Base-by-base conservation (phyloP, 2,797 vertebrate species). In the Coluber constrictor region DNA sequence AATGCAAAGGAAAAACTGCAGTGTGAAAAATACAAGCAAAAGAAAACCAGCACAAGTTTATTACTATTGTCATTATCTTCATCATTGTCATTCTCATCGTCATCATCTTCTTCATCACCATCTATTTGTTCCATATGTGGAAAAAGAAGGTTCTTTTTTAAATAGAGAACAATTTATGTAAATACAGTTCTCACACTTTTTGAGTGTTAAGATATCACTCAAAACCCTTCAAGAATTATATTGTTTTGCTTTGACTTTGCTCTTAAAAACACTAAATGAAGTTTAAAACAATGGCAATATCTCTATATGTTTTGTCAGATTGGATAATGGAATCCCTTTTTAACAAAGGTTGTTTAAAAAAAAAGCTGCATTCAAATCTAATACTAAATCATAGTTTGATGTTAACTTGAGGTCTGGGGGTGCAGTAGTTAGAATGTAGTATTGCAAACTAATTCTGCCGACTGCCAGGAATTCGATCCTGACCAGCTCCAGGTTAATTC, bases 101-200 rank as follows among this genome's bases (percentile, higher is more conserved):
- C 16, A 32, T 70, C 29, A 27, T 63, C 74, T 66, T 89, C 12
- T 13, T 27, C 57, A 54, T 29, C 25, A 66, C n/a, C 66, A n/a
- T 10, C 27, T 54, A 29, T 56, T 89, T 89, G 63, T 88, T 90
- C 56, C 15, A 29, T 74, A 60, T 89, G 86, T 92, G 57, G 27
- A 74, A 90, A 54, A 94, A 51, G 1, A 0, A 20, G 25, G 70
- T 63, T 92, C 66, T 63, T 91, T 90, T 91, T 87, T 29, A 61
- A 70, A 27, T 90, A 91, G 63, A 93, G 89, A 66, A 66, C 74
- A 56, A 59, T 32, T 54, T 56, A 47, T 92, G 88, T 87, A 60
- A 92, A 51, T 92, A 87, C 23, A 79, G 66, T 90, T 60, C 66
- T 92, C 90, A 63, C 51, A 20, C 90, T 60, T 86, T 83, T 91